A percentile compares a stretch with the other conserved stretches of the same genome.
These are phyloP conservation scores for Lordiphosa mommai DNA, from an alignment of 1,140 invertebrate genomes.

Conservation along the genomic window DNA sequence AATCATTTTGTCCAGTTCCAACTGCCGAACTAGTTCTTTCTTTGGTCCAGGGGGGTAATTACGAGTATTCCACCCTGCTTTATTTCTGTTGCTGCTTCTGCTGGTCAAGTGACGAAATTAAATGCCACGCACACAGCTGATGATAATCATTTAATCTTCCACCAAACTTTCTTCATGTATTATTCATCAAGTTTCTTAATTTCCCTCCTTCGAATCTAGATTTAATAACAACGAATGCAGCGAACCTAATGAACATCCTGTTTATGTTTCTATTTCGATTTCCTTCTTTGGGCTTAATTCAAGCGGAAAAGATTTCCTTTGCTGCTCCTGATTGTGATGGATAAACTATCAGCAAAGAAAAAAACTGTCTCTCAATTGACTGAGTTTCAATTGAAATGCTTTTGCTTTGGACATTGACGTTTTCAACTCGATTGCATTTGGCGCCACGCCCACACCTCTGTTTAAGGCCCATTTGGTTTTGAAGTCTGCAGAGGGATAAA, in stretches of 20 bases:
- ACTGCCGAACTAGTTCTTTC: slow-evolving; percentile 4
- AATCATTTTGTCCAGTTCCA: slow-evolving; percentile 36
- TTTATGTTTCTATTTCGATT: slow-evolving; percentile 17
- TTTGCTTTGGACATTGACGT: slow-evolving; percentile 58
- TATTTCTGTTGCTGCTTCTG: neutral
- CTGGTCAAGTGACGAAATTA: slow-evolving; percentile 11
- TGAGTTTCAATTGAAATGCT: slow-evolving; percentile 68
- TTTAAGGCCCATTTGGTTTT: neutral
- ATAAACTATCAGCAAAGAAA: slow-evolving; percentile 53
- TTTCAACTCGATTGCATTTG: slow-evolving; percentile 27
- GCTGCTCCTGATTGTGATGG: slow-evolving; percentile 69
- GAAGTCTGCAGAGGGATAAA: neutral
- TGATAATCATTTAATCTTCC: slow-evolving; percentile 72
- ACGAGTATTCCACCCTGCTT: neutral
- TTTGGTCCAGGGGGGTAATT: slow-evolving; percentile 29
- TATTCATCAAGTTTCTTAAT: slow-evolving; percentile 55
- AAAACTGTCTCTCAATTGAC: slow-evolving; percentile 45
- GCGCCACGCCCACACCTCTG: slow-evolving; percentile 32
- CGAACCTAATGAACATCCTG: slow-evolving; percentile 76
- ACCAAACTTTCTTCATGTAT: slow-evolving; percentile 61
- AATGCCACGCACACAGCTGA: slow-evolving; percentile 7
- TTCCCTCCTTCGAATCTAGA: slow-evolving; percentile 42
- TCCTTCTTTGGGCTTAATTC: slow-evolving; percentile 42
- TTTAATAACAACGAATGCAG: slow-evolving; percentile 68
- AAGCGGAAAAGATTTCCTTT: slow-evolving; percentile 63